Conservation (phyloP, 1,140 invertebrate genomes). For the Ruditapes philippinarum region DNA sequence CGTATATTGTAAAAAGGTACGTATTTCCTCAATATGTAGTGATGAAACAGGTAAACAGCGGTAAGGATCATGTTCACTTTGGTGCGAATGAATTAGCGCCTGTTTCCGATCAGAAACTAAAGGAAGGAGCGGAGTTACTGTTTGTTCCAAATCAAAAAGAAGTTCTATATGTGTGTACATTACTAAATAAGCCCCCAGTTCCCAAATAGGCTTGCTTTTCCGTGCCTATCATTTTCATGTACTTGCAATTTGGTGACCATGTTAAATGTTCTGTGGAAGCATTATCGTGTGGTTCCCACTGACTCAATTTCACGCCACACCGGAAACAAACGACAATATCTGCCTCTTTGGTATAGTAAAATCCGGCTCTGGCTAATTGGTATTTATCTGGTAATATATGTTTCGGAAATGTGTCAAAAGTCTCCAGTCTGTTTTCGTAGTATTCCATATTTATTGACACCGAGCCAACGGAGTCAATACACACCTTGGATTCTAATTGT, state of each 20-base stretch:
- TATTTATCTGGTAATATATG: not conserved
- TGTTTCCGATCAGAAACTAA: too few species aligned
- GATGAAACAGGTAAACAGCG: too few species aligned
- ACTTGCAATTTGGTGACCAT: constrained; percentile 5
- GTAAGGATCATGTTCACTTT: too few species aligned
- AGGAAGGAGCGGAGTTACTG: too few species aligned
- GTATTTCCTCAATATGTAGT: too few species aligned
- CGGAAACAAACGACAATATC: constrained; percentile 16
- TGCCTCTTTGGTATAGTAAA: constrained; percentile 10
- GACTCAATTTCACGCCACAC: not conserved
- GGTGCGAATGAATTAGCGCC: too few species aligned
- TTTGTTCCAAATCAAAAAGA: too few species aligned
- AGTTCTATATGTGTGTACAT: too few species aligned
- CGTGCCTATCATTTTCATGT: constrained; percentile 40
- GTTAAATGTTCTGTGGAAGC: not conserved
- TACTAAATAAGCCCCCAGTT: not conserved
- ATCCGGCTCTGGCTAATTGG: not conserved
- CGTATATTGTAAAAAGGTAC: too few species aligned
- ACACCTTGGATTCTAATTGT: too few species aligned
- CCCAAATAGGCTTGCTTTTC: not conserved
- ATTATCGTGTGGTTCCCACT: not conserved
- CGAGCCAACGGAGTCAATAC: not conserved
- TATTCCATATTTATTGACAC: not conserved
- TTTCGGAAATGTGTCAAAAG: not conserved
- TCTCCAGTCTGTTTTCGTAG: not conserved